phyloP scores from a whole-genome alignment of 2,113 vertebrate genomes.

The Sula dactylatra region DNA sequence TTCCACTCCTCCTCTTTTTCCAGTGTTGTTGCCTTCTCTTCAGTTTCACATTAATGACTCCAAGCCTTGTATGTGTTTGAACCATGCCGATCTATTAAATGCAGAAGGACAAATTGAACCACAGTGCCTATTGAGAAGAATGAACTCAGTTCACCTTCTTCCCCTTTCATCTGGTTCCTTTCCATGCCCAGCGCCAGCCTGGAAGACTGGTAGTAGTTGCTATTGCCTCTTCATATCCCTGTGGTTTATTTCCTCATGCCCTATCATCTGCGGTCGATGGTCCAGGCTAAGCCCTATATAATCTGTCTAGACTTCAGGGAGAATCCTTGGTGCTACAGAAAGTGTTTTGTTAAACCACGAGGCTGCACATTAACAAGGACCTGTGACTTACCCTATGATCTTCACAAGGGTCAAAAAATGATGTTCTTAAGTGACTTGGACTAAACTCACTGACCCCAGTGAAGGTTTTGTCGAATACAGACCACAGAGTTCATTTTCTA shows the following conservation, averaged over 20 bases:
- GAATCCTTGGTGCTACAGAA: background rate
- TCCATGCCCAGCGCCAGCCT: background rate
- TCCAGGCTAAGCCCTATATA: background rate
- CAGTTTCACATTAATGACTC: background rate
- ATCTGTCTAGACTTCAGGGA: constrained; percentile 19
- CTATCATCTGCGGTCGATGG: background rate
- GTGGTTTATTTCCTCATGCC: background rate
- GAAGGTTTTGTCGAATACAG: accelerated
- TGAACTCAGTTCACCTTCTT: background rate
- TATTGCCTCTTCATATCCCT: background rate
- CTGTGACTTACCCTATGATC: background rate
- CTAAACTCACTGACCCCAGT: background rate
- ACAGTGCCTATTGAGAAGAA: background rate
- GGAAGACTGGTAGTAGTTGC: background rate
- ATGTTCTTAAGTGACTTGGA: background rate
- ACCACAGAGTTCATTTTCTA: background rate
- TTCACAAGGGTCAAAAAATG: background rate
- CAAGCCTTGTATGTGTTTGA: background rate
- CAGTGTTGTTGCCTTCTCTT: background rate
- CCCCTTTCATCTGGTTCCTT: background rate
- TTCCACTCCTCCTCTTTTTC: constrained; percentile 64
- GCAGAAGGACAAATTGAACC: background rate
- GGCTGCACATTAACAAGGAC: background rate
- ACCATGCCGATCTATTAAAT: background rate
- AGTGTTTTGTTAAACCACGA: background rate